phyloP scores from a whole-genome alignment of 2,113 vertebrate genomes.

The Oreochromis aureus region DNA sequence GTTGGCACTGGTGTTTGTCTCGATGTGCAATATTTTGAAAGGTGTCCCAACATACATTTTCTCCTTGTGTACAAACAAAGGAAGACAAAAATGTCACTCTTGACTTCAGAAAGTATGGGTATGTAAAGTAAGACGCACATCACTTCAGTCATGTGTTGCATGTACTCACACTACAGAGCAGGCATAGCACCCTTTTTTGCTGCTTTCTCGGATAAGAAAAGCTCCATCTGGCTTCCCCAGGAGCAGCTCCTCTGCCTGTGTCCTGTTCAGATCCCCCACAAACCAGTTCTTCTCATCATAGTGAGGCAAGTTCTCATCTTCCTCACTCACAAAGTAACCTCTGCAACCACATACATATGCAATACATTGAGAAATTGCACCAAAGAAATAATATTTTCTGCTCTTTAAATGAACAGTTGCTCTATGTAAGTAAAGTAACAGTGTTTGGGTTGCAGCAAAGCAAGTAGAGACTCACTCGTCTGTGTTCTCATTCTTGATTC shows the following conservation, averaged over 20 bases:
- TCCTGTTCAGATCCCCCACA: conserved; percentile 88
- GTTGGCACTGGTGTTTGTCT: background rate
- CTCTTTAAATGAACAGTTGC: background rate
- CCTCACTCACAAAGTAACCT: conserved; percentile 85
- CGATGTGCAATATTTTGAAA: background rate
- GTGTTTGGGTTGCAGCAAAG: background rate
- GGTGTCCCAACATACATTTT: background rate
- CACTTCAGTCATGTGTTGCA: background rate
- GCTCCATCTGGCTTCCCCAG: conserved; percentile 88
- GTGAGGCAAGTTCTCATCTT: conserved; percentile 90
- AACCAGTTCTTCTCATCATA: conserved; percentile 97
- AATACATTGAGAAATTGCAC: background rate
- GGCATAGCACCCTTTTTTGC: conserved; percentile 97
- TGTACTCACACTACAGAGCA: conserved; percentile 96
- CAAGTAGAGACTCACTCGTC: conserved; percentile 82
- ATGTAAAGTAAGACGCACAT: background rate
- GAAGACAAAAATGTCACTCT: background rate
- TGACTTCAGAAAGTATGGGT: background rate
- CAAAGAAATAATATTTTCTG: background rate
- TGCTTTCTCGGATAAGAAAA: conserved; percentile 95
- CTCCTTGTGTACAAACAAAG: background rate
- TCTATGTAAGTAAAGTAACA: background rate
- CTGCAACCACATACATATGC: conserved; percentile 59
- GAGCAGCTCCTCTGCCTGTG: conserved; percentile 90
- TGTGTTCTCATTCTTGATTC: conserved; percentile 87